phyloP scores from a whole-genome alignment of 2,797 vertebrate species.

The Hoplostethus atlanticus region DNA sequence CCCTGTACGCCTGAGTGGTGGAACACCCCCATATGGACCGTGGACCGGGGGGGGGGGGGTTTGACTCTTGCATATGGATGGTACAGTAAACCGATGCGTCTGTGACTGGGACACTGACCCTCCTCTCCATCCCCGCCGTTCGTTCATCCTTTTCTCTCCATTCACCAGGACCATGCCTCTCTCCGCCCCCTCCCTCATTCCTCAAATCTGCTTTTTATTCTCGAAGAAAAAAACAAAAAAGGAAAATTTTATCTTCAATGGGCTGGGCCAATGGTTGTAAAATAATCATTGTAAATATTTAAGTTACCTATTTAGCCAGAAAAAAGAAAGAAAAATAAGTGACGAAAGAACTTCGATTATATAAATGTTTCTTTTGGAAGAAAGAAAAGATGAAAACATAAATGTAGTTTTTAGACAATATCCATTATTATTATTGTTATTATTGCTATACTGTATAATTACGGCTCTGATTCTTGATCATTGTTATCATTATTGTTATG shows the following conservation, averaged over 20 bases:
- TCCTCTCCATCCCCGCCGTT: constrained; percentile 26
- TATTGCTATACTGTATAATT: constrained; percentile 80
- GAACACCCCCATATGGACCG: constrained; percentile 4
- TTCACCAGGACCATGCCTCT: constrained; percentile 39
- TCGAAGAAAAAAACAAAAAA: constrained; percentile 42
- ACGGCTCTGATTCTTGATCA: constrained; percentile 76
- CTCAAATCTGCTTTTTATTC: constrained; percentile 58
- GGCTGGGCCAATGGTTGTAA: constrained; percentile 83
- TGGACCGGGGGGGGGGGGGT: no score
- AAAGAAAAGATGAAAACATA: constrained; percentile 64
- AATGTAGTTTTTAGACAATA: constrained; percentile 81
- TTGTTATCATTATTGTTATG: constrained; percentile 77
- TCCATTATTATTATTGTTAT: constrained; percentile 76
- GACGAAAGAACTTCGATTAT: constrained; percentile 59
- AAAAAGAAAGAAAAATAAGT: constrained; percentile 42
- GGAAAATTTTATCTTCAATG: constrained; percentile 67
- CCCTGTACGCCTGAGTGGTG: no score
- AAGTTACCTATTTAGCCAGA: constrained; percentile 75
- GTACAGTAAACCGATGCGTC: constrained; percentile 4
- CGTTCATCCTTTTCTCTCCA: constrained; percentile 30
- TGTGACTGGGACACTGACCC: constrained; percentile 31
- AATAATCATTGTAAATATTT: constrained; percentile 87
- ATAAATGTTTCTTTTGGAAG: constrained; percentile 61
- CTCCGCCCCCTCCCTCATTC: constrained; percentile 16
- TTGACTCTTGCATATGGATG: not conserved